Evolutionary conservation across 2,113 vertebrate species (phyloP), one percentile per base, ranked within the genome.

Genomic region (Arizona elegans): DNA sequence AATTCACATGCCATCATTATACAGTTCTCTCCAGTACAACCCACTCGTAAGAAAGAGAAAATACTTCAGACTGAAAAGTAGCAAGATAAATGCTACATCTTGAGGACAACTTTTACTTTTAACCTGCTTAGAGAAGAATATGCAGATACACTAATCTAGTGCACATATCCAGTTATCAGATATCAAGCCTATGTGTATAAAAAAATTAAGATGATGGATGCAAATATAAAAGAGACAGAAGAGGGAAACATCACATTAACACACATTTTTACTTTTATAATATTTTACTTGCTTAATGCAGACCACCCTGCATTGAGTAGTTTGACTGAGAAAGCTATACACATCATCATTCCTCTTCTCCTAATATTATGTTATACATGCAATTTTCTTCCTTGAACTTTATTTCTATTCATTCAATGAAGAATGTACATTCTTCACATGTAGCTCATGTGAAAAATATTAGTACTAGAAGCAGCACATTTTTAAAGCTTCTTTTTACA

Each of bases 21-120:
- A 90, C 3, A 23, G 75, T 92, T 93, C 90, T 88, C 62, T 88
- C 90, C 13, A 92, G 47, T 8, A 93, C 92, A 93, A 10, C 10
- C 65, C 59, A n/a, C 55, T 59, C 29, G 7, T 47, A 91, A 19
- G 9, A 81, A 92, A 5, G 3, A 92, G 70, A 90, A 59, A 85
- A 62, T 81, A 86, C 38, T 90, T 90, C 92, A 58, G 7, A 86
- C 1, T 90, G 43, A 90, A 86, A 86, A 53, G 92, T 17, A 8
- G 88, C 43, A 33, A 90, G 75, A 55, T 93, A 70, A 85, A 86
- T 23, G 24, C 43, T 62, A 86, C 43, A 58, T 53, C 59, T 3
- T 13, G 85, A 50, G 75, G 75, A 90, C 54, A 86, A 58, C 9
- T 89, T 85, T 85, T 90, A 89, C 29, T 52, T 90, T 56, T 33